These are phyloP conservation scores for Agrotis clavis DNA, from an alignment of 2,888 invertebrate species.

Conservation along the genomic window DNA sequence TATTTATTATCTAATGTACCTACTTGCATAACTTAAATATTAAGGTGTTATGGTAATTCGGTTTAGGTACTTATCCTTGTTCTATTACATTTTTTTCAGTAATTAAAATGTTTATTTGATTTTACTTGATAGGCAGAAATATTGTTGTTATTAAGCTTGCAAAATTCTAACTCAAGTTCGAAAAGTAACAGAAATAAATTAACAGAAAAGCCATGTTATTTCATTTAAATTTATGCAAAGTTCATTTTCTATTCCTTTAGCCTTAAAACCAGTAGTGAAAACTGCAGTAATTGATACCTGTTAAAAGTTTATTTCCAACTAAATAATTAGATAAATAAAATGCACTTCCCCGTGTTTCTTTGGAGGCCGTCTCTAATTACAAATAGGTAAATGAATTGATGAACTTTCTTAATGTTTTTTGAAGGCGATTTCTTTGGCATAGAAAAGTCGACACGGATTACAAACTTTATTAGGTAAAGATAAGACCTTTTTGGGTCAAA, in stretches of 20 bases:
- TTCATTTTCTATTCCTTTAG: constrained; percentile 36
- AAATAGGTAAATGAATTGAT: constrained; percentile 52
- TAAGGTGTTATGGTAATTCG: too few relatives aligned
- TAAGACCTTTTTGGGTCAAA: not conserved
- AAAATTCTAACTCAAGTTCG: not conserved
- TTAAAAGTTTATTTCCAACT: constrained; percentile 45
- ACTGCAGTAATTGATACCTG: constrained; percentile 43
- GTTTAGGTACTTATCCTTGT: too few relatives aligned
- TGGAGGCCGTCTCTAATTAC: constrained; percentile 46
- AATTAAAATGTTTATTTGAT: constrained; percentile 5
- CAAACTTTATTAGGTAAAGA: not conserved
- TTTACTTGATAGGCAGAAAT: not conserved
- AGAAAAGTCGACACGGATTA: constrained; percentile 18
- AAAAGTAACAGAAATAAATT: constrained; percentile 21
- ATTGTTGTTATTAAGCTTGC: not conserved
- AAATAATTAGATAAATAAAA: constrained; percentile 59
- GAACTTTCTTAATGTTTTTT: constrained; percentile 29
- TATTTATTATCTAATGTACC: too few relatives aligned
- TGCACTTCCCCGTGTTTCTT: constrained; percentile 49
- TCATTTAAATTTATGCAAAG: constrained; percentile 43
- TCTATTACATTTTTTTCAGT: too few relatives aligned
- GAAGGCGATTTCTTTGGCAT: constrained; percentile 11
- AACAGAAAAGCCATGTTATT: constrained; percentile 13
- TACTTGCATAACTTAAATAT: too few relatives aligned
- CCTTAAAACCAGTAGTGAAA: constrained; percentile 49